Conservation (phyloP, 2,797 vertebrate genomes). For the Philypnodon macrostomus region DNA sequence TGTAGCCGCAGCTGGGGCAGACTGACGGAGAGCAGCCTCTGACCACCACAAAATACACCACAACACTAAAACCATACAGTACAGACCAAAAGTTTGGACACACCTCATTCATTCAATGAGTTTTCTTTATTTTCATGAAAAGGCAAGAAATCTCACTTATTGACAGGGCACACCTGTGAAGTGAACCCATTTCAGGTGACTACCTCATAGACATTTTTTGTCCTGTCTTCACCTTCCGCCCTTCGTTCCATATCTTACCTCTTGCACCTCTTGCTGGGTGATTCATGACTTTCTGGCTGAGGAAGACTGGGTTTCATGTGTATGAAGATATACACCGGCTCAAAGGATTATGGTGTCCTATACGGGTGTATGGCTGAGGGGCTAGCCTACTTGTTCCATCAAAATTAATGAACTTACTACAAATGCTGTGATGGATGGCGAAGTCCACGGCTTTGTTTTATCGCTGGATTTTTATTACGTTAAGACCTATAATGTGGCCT, state of each 20-base stretch:
- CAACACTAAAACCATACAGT: too few relatives aligned
- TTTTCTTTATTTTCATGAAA: too few relatives aligned
- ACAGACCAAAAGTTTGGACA: too few relatives aligned
- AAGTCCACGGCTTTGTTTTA: constrained; percentile 47
- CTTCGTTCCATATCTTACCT: background rate
- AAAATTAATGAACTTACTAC: constrained; percentile 58
- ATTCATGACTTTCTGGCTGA: constrained; percentile 40
- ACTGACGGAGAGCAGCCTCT: too few relatives aligned
- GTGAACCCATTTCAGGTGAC: too few relatives aligned
- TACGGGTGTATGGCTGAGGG: constrained; percentile 26
- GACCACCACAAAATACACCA: too few relatives aligned
- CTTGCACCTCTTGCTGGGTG: constrained; percentile 26
- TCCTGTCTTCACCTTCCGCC: constrained; percentile 18
- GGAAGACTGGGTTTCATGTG: constrained; percentile 13
- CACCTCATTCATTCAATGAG: too few relatives aligned
- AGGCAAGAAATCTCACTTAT: too few relatives aligned
- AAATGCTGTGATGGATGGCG: constrained; percentile 54
- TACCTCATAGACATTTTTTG: too few relatives aligned
- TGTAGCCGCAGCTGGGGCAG: too few relatives aligned
- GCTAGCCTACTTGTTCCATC: constrained; percentile 39
- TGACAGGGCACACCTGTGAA: too few relatives aligned
- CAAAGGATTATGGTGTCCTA: constrained; percentile 22
- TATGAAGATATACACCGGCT: constrained; percentile 6
- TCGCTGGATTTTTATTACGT: constrained; percentile 50
- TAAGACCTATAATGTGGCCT: constrained; percentile 51